Conservation (phyloP, 2,888 invertebrate genomes). For the Polydrusus cervinus region DNA sequence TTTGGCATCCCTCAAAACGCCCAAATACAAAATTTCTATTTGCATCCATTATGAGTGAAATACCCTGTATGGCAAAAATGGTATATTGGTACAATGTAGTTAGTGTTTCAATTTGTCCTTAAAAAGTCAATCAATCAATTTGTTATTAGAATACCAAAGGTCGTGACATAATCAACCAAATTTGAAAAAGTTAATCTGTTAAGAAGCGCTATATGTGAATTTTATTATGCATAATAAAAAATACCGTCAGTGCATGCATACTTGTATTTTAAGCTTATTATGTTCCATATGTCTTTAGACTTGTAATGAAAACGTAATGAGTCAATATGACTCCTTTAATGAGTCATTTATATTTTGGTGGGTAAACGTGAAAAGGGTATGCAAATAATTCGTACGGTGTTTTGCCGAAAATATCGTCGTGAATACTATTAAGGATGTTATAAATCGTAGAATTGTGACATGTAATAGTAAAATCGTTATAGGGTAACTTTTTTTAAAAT, state of each 20-base stretch:
- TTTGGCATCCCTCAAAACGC: too few relatives aligned
- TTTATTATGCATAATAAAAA: background rate
- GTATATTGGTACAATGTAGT: too few relatives aligned
- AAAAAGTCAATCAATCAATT: background rate
- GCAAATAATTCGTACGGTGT: constrained; percentile 18
- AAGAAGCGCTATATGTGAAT: background rate
- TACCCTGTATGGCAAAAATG: too few relatives aligned
- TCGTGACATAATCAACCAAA: background rate
- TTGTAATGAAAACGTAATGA: constrained; percentile 16
- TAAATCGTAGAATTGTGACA: constrained; percentile 14
- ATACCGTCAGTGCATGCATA: background rate
- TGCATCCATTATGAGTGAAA: too few relatives aligned
- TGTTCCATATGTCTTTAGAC: background rate
- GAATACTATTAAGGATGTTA: constrained; percentile 18
- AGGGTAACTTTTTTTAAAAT: background rate
- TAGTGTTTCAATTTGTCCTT: too few relatives aligned
- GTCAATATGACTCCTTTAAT: constrained; percentile 19
- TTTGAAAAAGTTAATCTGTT: background rate
- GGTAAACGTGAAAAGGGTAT: background rate
- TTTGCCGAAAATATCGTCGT: constrained; percentile 20
- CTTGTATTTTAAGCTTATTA: background rate
- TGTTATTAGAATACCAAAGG: background rate
- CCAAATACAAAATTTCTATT: too few relatives aligned
- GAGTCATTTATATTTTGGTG: constrained; percentile 21
- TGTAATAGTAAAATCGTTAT: constrained; percentile 7